phyloP scores from a whole-genome alignment of 2,113 vertebrate genomes.

The Lophotis ruficrista region DNA sequence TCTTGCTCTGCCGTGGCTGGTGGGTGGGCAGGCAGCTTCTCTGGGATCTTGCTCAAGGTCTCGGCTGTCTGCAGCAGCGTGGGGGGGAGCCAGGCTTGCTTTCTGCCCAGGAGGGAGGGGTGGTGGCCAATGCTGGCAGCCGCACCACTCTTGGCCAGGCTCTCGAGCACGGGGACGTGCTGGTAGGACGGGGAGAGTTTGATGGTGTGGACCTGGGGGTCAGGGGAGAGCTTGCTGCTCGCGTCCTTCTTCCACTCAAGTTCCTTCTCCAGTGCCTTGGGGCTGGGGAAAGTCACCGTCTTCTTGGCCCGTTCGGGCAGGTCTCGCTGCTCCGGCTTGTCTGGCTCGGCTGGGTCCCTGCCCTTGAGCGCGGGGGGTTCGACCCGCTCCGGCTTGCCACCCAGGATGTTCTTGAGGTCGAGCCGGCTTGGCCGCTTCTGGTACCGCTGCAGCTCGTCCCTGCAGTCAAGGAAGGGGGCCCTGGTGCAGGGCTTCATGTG shows the following conservation, averaged over 20 bases:
- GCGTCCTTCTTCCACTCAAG: background rate
- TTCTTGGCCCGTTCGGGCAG: constrained; percentile 53
- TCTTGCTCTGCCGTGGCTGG: constrained; percentile 77
- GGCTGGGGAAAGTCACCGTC: constrained; percentile 50
- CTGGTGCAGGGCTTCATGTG: constrained; percentile 79
- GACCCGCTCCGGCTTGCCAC: constrained; percentile 55
- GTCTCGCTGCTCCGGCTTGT: constrained; percentile 27
- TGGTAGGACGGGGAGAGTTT: constrained; percentile 94
- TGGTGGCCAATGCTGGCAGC: background rate
- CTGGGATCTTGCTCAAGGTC: constrained; percentile 79
- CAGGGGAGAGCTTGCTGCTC: constrained; percentile 69
- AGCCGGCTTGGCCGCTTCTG: constrained; percentile 88
- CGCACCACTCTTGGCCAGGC: constrained; percentile 58
- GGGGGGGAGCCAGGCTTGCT: constrained; percentile 84
- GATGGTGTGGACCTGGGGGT: constrained; percentile 86
- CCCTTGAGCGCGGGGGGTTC: background rate
- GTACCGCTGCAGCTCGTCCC: constrained; percentile 42
- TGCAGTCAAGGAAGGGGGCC: constrained; percentile 70
- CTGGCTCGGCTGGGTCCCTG: background rate
- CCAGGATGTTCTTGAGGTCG: constrained; percentile 83
- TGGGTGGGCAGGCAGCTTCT: constrained; percentile 76
- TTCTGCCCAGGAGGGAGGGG: constrained; percentile 53
- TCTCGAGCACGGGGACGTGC: constrained; percentile 86
- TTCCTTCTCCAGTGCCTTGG: constrained; percentile 70
- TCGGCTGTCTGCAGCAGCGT: constrained; percentile 66